Evolutionary conservation across 2,797 vertebrate genomes (phyloP), one percentile per base, ranked within the genome.

Genomic region (Enteromius treurensis): DNA sequence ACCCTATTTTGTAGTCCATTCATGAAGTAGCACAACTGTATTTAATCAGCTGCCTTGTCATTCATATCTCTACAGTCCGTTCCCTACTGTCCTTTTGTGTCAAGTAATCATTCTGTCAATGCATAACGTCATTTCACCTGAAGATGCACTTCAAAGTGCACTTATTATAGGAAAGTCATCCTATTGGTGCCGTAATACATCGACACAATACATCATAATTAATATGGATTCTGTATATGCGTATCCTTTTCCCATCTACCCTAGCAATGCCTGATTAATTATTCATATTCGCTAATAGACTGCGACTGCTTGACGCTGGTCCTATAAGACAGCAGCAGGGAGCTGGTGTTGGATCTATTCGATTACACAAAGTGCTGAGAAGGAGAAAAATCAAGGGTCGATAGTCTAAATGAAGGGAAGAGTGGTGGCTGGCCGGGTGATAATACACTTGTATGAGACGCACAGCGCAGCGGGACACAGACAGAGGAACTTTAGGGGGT

Each of bases 231-330:
- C 29, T 19, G 79, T n/a, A 82, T 21, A 4, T 1, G 1, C 60
- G 1, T 67, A 82, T 82, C 70, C 29, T 77, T 73, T 73, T 62
- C 78, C 82, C 21, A 69, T 75, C 47, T 77, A 37, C 37, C 5
- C 5, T 37, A 21, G 64, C 58, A 73, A 77, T 75, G 60, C 49
- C 81, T 64, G 60, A 58, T 85, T 69, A 84, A 87, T 84, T 74
- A 86, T 84, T 71, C 62, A 87, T 55, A 9, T 58, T 58, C 11
- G 0, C 78, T 84, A 85, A 87, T 74, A 83, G 62, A 81, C 55
- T 42, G 15, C 23, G 83, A 69, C 83, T 79, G 76, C 80, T 45
- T 17, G 74, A 85, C 67, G 51, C 64, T 69, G 58, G 13, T 73
- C 17, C 5, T 26, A 14, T 68, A 75, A 73, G 67, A 78, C 65